Evolutionary conservation across 2,113 vertebrate species (phyloP).

Genomic region (Psilopogon haemacephalus): DNA sequence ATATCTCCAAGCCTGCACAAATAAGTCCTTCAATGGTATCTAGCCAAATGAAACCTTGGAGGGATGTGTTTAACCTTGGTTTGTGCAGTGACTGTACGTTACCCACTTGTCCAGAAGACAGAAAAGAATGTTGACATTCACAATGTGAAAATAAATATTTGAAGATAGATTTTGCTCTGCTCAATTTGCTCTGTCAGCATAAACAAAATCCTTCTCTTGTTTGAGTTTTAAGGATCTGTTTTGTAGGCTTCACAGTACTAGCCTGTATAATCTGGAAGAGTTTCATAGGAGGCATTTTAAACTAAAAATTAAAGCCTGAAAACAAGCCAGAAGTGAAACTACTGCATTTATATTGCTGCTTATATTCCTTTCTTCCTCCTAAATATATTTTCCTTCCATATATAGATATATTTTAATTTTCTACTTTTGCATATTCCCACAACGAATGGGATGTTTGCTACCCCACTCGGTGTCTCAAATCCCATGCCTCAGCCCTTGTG

Average conservation of each 20-base stretch:
- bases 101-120: slow-evolving; percentile 24
- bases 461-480: neutral
- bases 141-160: slow-evolving; percentile 55
- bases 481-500: neutral
- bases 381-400: neutral
- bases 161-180: slow-evolving; percentile 47
- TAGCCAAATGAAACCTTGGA: neutral
- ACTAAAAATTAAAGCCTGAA: neutral
- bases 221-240: neutral
- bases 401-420: neutral
- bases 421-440: neutral
- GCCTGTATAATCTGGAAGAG: neutral
- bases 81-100: slow-evolving; percentile 21
- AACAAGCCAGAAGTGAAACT: neutral
- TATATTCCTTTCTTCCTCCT: neutral
- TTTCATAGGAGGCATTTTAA: neutral
- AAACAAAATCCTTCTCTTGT: slow-evolving; percentile 33
- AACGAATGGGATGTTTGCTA: neutral
- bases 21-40: neutral
- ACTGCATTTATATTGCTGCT: neutral
- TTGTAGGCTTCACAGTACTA: neutral
- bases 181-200: slow-evolving; percentile 38
- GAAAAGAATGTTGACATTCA: slow-evolving; percentile 38
- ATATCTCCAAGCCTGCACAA: neutral
- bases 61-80: slow-evolving; percentile 49